A percentile compares a stretch with the other conserved stretches of the same genome.
These are phyloP conservation scores for Mycalesis mineus DNA, from an alignment of 2,888 invertebrate species.

Conservation along the genomic window DNA sequence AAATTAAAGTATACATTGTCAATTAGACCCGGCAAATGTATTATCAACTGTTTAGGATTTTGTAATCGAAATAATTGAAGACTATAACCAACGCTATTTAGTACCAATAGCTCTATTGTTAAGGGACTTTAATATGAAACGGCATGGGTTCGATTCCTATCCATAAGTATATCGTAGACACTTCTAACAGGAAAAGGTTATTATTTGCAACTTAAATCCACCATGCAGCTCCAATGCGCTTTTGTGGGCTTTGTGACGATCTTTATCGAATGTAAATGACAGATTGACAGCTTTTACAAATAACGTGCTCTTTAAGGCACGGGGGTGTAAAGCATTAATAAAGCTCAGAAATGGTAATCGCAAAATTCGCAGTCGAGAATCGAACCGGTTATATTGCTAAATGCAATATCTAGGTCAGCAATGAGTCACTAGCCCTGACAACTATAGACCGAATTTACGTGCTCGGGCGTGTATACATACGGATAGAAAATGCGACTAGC, in stretches of 20 bases:
- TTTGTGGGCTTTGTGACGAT: no score
- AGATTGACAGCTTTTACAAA: no score
- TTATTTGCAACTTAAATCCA: no score
- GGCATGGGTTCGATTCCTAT: no score
- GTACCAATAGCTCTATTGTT: no score
- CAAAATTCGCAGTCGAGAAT: constrained; percentile 7
- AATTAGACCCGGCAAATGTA: constrained; percentile 1
- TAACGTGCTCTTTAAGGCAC: no score
- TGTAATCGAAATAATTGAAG: not conserved
- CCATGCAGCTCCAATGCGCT: no score
- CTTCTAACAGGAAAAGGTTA: no score
- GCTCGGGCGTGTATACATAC: not conserved
- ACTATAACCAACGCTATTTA: not conserved
- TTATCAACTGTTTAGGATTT: constrained; percentile 2
- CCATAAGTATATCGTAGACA: no score
- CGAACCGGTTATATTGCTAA: constrained; percentile 23
- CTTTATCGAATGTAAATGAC: no score
- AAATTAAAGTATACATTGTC: constrained; percentile 10
- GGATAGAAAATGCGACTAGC: not conserved
- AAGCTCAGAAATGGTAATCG: not conserved
- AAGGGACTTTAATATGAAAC: no score
- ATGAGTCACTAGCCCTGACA: constrained; percentile 31
- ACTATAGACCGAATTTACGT: constrained; percentile 30
- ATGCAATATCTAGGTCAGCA: constrained; percentile 28
- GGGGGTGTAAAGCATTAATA: not conserved